Evolutionary conservation across 2,888 invertebrate species (phyloP), one percentile per base, ranked within the genome.

Genomic region (Agrotis clavis): DNA sequence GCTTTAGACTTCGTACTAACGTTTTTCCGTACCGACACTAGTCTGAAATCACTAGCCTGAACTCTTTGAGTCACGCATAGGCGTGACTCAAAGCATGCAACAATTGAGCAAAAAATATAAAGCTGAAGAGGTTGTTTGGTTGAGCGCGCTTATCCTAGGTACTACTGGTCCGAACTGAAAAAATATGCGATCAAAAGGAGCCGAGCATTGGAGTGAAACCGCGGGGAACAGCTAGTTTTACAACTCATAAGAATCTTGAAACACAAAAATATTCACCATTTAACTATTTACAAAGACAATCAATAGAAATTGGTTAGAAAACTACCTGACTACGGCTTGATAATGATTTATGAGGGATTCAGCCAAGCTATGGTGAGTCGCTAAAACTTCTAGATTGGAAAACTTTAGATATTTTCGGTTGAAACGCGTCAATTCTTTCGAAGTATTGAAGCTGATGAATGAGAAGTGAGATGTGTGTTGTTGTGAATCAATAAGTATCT

Each of bases 311-410:
- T 48, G 56, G 63, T 68, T 69, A 54, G 50, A 47, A 65, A 66
- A 74, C 74, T 65, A 82, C 65, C 65, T 67, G 79, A 79, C 74
- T 67, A 74, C 74, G 25, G 53, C 50, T 47, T 2, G 51, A 16
- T 6, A 30, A 35, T 74, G 83, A 81, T 81, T 81, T 75, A 81
- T 75, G 62, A 67, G 59, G 25, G 71, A 16, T 78, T 71, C 53
- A 25, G 41, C 56, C 47, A 47, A 78, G 79, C 69, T 62, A 61
- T 57, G 71, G 57, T 68, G 50, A 47, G 54, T 65, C 54, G 61
- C 47, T 64, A 41, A 71, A 81, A 81, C 75, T 79, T 75, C 68
- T 30, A 79, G 59, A 81, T 81, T 82, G 83, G 83, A 79, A 81
- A 81, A 81, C 59, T 81, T 81, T 59, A 2, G 51, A 14, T 74